These are phyloP conservation scores for Spheniscus mendiculus DNA, from an alignment of 2,113 vertebrate species.

Conservation along the genomic window DNA sequence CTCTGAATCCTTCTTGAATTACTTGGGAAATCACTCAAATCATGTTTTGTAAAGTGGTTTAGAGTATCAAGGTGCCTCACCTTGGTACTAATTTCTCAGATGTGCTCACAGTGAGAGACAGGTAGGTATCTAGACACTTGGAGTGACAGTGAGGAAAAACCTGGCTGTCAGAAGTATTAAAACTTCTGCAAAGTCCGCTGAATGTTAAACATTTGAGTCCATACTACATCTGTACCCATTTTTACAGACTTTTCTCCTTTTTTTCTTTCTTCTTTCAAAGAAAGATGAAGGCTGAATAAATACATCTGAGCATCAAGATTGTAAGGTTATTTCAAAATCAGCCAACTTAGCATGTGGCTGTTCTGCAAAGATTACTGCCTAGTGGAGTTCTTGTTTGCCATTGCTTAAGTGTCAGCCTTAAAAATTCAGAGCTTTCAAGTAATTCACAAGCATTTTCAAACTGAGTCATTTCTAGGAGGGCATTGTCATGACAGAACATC, in stretches of 20 bases:
- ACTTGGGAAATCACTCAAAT: background rate
- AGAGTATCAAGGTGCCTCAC: background rate
- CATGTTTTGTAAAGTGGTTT: background rate
- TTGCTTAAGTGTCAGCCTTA: background rate
- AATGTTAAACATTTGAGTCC: background rate
- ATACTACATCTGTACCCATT: background rate
- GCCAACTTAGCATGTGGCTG: background rate
- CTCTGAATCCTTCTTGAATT: background rate
- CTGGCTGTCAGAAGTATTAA: background rate
- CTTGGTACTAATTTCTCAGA: background rate
- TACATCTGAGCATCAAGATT: background rate
- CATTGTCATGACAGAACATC: background rate
- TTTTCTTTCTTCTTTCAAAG: background rate
- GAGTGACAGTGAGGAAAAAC: background rate
- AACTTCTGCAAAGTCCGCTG: background rate
- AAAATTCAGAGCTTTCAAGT: background rate
- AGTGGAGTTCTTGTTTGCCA: background rate
- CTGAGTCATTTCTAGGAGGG: fast-evolving
- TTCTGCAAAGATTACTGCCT: background rate
- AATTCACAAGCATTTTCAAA: background rate
- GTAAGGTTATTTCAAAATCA: background rate
- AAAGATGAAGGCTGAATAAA: background rate
- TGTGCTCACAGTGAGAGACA: background rate
- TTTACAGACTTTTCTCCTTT: background rate
- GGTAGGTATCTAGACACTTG: background rate